Base-by-base conservation (phyloP, 1,140 invertebrate genomes). In the Metaphire vulgaris region DNA sequence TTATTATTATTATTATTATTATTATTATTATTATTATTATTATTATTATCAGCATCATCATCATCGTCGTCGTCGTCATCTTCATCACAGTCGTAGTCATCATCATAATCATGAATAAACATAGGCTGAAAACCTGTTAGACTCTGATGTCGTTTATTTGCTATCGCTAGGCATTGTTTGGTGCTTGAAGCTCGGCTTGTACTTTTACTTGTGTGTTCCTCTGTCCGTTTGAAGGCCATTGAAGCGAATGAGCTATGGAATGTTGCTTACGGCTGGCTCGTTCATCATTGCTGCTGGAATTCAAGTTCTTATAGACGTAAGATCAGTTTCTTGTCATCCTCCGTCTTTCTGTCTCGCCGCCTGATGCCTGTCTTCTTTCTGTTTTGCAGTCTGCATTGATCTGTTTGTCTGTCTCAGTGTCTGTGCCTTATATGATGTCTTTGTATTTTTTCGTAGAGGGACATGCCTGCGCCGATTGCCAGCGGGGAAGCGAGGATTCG, bases 231-330 rank as follows among this genome's bases (percentile, higher is more conserved):
- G 80, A 74, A 88, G 86, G 34, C 92, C 92, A 0, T 83, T 96
- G 30, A 90, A 93, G 78, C 90, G 92, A 83, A 90, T 97, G 78
- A 88, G 89, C 0, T 86, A 89, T 70, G 96, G 97, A 32, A 95
- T 95, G 73, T 79, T 95, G n/a, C 84, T 99, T 1, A 93, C 93
- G 12, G 91, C 90, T 2, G 33, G 91, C 1, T 90, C 96, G 0
- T 99, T 99, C 84, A 83, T 93, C 26, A 88, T 96, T 56, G 95
- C 96, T 21, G 95, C 90, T 28, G 81, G 94, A 33, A 88, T 98
- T 1, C 93, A 98, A 87, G 80, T 93, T 1, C 84, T 90, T 81
- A 86, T 97, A 32, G 89, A 96, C 78, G 85, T 86, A 79, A 79
- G 80, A 75, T 41, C 41, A 6, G 21, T 56, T 56, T 56, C 41